Conservation (phyloP, 1,140 invertebrate species). For the Arion vulgaris region DNA sequence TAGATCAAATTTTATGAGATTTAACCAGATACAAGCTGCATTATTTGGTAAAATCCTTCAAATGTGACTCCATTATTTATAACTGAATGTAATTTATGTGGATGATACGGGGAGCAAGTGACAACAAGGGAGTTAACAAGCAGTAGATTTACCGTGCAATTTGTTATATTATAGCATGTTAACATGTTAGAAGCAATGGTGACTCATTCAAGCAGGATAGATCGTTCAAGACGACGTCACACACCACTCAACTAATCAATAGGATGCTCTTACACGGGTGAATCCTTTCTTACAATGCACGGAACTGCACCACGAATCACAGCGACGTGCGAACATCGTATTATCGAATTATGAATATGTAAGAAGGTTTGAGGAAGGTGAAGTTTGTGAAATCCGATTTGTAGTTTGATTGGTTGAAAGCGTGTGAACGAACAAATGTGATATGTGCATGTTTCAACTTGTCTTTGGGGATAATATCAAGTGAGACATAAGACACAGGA, state of each 20-base stretch:
- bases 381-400: background rate
- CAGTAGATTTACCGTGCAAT: background rate
- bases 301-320: background rate
- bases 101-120: too few species aligned
- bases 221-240: slow-evolving; percentile 1
- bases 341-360: background rate
- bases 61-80: too few species aligned
- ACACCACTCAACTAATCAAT: slow-evolving; percentile 1
- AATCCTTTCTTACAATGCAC: background rate
- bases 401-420: too few species aligned
- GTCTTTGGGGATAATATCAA: too few species aligned
- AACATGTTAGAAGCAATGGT: background rate
- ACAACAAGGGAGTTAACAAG: background rate
- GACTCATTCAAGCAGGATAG: background rate
- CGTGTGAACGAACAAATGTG: too few species aligned
- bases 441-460: too few species aligned
- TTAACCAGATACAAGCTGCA: too few species aligned
- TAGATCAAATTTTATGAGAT: too few species aligned
- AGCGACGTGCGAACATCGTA: background rate
- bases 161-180: too few species aligned
- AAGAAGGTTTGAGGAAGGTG: background rate
- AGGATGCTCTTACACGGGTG: background rate
- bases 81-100: too few species aligned
- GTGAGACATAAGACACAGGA: too few species aligned
- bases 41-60: too few species aligned